Percentiles rank a stretch among this genome's conserved stretches.
These are phyloP conservation scores for Platysteira castanea DNA, from an alignment of 2,113 vertebrate species.

Conservation along the genomic window DNA sequence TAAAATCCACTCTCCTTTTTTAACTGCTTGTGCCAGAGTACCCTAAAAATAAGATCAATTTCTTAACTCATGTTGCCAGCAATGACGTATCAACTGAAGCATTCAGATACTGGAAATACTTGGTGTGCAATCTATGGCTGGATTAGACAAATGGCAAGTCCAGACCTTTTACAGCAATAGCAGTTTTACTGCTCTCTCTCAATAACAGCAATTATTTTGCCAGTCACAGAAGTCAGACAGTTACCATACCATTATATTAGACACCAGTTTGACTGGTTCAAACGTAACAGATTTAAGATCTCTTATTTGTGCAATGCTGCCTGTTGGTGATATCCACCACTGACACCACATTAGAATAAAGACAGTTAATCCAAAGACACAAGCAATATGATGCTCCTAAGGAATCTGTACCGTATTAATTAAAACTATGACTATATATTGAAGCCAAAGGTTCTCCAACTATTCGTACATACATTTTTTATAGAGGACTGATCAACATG, in stretches of 20 bases:
- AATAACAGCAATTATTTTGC: neutral
- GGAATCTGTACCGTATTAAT: neutral
- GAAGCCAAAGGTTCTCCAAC: neutral
- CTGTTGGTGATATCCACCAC: neutral
- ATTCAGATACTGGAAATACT: neutral
- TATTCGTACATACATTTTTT: neutral
- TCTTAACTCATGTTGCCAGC: neutral
- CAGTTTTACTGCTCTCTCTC: neutral
- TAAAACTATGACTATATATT: neutral
- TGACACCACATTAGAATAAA: neutral
- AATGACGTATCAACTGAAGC: neutral
- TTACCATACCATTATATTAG: neutral
- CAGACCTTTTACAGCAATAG: neutral
- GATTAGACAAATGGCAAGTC: neutral
- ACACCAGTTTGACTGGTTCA: neutral
- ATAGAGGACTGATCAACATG: neutral
- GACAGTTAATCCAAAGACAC: neutral
- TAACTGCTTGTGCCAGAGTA: slow-evolving; percentile 89
- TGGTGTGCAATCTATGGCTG: neutral
- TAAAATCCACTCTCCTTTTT: slow-evolving; percentile 95
- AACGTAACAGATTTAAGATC: neutral
- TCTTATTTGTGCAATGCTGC: neutral
- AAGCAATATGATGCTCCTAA: neutral
- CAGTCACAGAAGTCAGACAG: neutral
- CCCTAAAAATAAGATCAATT: slow-evolving; percentile 76